Conservation (phyloP, 1,140 invertebrate genomes). For the Ptiloglossa arizonensis region DNA sequence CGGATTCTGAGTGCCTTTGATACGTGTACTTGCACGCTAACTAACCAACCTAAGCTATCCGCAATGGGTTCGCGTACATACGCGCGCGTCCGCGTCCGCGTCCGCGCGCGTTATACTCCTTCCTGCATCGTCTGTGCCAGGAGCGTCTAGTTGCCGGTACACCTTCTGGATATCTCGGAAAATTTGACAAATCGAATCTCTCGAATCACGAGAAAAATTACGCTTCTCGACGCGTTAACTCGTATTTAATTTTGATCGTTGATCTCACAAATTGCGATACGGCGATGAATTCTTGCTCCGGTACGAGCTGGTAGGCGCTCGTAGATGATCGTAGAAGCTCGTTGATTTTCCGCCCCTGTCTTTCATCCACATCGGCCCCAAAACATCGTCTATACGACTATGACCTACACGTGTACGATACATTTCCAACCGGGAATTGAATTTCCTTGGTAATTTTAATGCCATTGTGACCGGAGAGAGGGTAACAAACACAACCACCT, state of each 20-base stretch:
- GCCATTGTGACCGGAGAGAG: conserved; percentile 73
- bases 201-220: no score
- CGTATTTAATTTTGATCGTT: no score
- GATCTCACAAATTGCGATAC: no score
- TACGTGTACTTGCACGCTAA: conserved; percentile 83
- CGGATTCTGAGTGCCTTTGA: conserved; percentile 82
- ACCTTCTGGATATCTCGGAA: not conserved
- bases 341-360: conserved; percentile 30
- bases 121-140: conserved; percentile 17
- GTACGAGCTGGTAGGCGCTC: no score
- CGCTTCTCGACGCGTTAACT: no score
- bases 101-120: conserved; percentile 30
- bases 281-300: no score
- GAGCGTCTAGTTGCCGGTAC: conserved; percentile 15
- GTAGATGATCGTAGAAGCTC: not conserved
- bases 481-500: conserved; percentile 69
- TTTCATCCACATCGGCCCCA: conserved; percentile 27
- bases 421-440: conserved; percentile 78
- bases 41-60: conserved; percentile 82
- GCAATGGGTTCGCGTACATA: conserved; percentile 48
- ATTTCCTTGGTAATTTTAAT: conserved; percentile 80
- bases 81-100: conserved; percentile 5
- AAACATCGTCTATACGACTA: conserved; percentile 44
- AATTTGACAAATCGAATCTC: not conserved
- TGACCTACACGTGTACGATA: conserved; percentile 67